Evolutionary conservation across 2,888 invertebrate species (phyloP).

Genomic region (Lordiphosa fenestrarum): DNA sequence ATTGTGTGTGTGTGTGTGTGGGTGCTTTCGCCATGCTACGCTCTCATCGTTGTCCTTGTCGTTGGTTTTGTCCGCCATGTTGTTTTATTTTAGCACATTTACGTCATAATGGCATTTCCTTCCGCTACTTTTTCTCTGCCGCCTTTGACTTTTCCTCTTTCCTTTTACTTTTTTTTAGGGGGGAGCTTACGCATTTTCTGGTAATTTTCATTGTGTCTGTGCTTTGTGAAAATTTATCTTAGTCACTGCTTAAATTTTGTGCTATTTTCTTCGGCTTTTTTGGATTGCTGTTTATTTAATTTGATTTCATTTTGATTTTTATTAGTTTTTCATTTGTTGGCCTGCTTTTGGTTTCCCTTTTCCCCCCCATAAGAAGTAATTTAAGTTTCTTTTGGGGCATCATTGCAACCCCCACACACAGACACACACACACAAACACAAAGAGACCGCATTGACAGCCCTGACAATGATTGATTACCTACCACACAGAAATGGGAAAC

Average conservation of each 20-base stretch:
- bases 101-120: conserved; percentile 76
- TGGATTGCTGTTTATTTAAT: conserved; percentile 63
- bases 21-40: conserved; percentile 61
- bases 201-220: conserved; percentile 47
- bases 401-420: conserved; percentile 20
- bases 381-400: conserved; percentile 45
- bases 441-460: conserved; percentile 70
- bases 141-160: conserved; percentile 26
- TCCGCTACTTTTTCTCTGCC: conserved; percentile 51
- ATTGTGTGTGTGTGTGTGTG: conserved; percentile 2
- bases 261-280: conserved; percentile 20
- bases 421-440: conserved; percentile 9
- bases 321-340: conserved; percentile 58
- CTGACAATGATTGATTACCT: conserved; percentile 78
- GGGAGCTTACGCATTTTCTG: conserved; percentile 50
- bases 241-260: conserved; percentile 35
- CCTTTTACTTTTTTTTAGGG: conserved; percentile 16
- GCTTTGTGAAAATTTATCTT: conserved; percentile 56
- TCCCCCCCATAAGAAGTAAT: conserved; percentile 36
- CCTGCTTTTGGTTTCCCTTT: conserved; percentile 39
- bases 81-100: conserved; percentile 76
- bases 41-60: conserved; percentile 23
- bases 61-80: conserved; percentile 65
- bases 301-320: conserved; percentile 73
- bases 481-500: conserved; percentile 51